Base-by-base conservation (phyloP, 2,888 invertebrate species). In the Phoenoteleia sp. region DNA sequence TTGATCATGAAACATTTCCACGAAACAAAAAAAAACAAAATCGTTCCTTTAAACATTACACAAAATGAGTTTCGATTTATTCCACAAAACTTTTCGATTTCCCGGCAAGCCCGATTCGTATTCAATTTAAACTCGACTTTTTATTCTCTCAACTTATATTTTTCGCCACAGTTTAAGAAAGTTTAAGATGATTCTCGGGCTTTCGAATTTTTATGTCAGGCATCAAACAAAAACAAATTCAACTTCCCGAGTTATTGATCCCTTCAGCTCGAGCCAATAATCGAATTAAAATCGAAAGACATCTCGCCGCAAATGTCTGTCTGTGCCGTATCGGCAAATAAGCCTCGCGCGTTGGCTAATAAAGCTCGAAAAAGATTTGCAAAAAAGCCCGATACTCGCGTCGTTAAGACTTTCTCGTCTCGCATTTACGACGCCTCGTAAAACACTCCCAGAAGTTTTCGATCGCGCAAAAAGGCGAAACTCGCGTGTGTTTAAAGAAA, bases 361-460 rank as follows among this genome's bases (percentile, higher is more conserved):
- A 60, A 60, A 39, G 17, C n/a, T n/a, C 11, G 5, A 21, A 21
- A 60, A 39, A 5, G 58, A 21, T 39, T 33, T 60, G 13, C 21
- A 33, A 66, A 66, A 29, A 66, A 39, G n/a, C n/a, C 19, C 25
- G 19, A 33, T 17, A 58, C n/a, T n/a, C 36, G 13, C 36, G 36
- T 21, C 19, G 36, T 36, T 11, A 36, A 17, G 58, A 19, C 19
- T 58, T 58, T 33, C 27, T 45, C 27, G 21, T 45, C 15, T 64
- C 25, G 25, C 15, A n/a, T 66, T 66, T 66, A 66, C 47, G 47
- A 66, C 23, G 7, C 29, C 42, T 49, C 49, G 49, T 67, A 67
- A 67, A 67, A 36, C 52, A 52, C 21, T 49, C 21, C 33, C 21
- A 25, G 15, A 45, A 45, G 33, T 62, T 45, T 62, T 62, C 25